Percentiles rank a stretch among this genome's conserved stretches.
These are phyloP conservation scores for Orthonychiurus folsomi DNA, from an alignment of 2,888 invertebrate species.

Conservation along the genomic window DNA sequence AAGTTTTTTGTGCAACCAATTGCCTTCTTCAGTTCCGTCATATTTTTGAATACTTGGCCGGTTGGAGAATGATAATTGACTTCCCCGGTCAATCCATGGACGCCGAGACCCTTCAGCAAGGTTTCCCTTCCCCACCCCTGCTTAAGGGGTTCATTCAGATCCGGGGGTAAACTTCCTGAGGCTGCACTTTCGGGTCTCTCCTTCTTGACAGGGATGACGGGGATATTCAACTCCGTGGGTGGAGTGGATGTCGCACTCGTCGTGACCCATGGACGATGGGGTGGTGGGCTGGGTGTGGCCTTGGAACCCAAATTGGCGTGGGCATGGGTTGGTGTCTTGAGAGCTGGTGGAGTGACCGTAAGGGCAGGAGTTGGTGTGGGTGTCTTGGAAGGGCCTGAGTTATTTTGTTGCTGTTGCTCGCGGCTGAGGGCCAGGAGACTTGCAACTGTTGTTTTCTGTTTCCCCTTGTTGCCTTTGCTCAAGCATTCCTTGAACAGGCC, in stretches of 20 bases:
- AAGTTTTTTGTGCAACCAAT: conserved; percentile 75
- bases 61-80: conserved; percentile 73
- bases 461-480: conserved; percentile 15
- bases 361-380: not conserved
- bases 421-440: conserved; percentile 77
- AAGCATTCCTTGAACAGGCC: conserved; percentile 22
- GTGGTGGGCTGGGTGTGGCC: conserved; percentile 17
- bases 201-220: conserved; percentile 5
- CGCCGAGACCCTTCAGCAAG: conserved; percentile 73
- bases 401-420: not conserved
- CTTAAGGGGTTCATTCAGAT: conserved; percentile 57
- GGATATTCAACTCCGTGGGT: conserved; percentile 9
- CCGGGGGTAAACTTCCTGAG: conserved; percentile 37
- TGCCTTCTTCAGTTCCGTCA: conserved; percentile 60
- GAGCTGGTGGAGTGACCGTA: conserved; percentile 11
- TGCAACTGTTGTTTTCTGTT: conserved; percentile 82
- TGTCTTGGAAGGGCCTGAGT: not conserved
- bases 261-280: conserved; percentile 30
- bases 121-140: conserved; percentile 90
- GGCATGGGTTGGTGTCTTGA: not conserved
- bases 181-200: not conserved
- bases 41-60: conserved; percentile 55
- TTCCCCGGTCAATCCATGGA: conserved; percentile 83
- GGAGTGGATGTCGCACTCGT: conserved; percentile 19
- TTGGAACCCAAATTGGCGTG: not conserved